Conservation (phyloP, 2,797 vertebrate genomes). For the Balearica regulorum region DNA sequence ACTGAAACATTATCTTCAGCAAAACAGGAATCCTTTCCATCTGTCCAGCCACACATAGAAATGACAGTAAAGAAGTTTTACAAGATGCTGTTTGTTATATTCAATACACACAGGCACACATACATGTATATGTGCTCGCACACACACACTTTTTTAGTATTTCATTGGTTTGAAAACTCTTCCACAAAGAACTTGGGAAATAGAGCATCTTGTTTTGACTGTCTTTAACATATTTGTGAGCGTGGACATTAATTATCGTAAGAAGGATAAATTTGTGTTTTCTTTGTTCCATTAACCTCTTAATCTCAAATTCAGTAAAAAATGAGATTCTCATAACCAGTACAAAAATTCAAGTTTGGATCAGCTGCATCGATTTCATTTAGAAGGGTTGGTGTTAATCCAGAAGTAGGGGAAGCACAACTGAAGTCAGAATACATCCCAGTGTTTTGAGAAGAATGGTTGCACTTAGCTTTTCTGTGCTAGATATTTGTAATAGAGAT, state of each 20-base stretch:
- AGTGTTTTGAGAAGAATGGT: neutral
- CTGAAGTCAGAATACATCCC: neutral
- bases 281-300: neutral
- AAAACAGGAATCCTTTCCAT: neutral
- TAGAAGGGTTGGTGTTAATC: neutral
- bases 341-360: neutral
- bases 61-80: neutral
- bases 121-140: neutral
- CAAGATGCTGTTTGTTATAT: neutral
- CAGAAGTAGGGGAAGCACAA: neutral
- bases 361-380: neutral
- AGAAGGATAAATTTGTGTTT: neutral
- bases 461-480: neutral
- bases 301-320: neutral
- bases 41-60: neutral
- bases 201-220: neutral
- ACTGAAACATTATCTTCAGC: neutral
- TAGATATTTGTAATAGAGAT: neutral
- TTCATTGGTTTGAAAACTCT: neutral
- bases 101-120: neutral
- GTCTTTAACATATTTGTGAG: neutral
- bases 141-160: neutral
- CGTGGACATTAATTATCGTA: neutral
- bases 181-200: neutral
- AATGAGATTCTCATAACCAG: neutral